Evolutionary conservation across 2,113 vertebrate species (phyloP), one percentile per base, ranked within the genome.

Genomic region (Passer domesticus): DNA sequence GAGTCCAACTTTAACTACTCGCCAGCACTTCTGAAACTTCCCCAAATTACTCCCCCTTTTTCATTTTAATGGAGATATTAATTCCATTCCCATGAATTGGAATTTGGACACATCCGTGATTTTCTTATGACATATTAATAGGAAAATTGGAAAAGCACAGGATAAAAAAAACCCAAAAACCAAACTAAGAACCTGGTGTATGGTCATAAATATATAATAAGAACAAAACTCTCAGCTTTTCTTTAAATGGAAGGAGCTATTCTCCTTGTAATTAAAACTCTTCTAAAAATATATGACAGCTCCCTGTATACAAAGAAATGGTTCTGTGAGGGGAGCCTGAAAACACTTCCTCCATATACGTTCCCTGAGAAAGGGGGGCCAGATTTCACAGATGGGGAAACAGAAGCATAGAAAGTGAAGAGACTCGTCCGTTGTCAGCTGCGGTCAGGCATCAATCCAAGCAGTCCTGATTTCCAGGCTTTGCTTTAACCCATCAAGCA

Each of bases 11-110:
- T 43, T 86, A 81, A 87, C 83, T 50, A 88, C 64, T 64, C 11
- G 21, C 92, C 94, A 94, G 64, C 10, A 16, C 92, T 96, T 96
- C 94, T 33, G 76, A 97, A 94, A 93, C 77, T 93, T 88, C 62
- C 39, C 69, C 49, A 58, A 30, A 7, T 39, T 80, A 19, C 76
- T 92, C 86, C 64, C 63, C 41, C 37, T 88, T 85, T 84, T 94
- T 91, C 37, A 72, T 94, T 96, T 95, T 92, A 88, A 96, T 70
- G 68, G 95, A 87, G 77, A 68, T 81, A 53, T 69, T 95, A 89
- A 96, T 95, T 97, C 92, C 91, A 78, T 90, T 96, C 85, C 46
- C 60, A 86, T 95, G 93, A 96, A 97, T 69, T 89, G 90, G 78
- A 95, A 95, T 94, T 91, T 97, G 94, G 94, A 92, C 31, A 83